Evolutionary conservation across 2,888 invertebrate genomes (phyloP), one percentile per base, ranked within the genome.

Genomic region (Nebria salina): DNA sequence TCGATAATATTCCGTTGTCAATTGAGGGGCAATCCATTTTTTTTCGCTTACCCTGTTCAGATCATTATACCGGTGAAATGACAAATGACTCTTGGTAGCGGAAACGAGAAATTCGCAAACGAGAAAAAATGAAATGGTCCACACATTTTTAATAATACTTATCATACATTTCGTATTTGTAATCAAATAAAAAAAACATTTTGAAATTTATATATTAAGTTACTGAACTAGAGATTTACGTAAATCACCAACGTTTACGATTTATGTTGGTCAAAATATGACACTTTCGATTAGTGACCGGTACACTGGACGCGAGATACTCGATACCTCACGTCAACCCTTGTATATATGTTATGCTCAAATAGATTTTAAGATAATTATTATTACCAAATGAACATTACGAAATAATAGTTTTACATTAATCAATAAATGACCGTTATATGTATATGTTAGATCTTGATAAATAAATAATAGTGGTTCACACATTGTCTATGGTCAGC

Each of bases 261-360:
- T 43, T 43, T 43, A 9, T 43, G 43, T 43, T 43, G 43, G 43
- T 54, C 54, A 54, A 54, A 54, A 54, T 54, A 13, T 54, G 54
- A 54, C 54, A 54, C 11, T 54, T 70, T 20, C 34, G 25, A 70
- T 70, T 70, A 70, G 25, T 70, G 25, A 20, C 11, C 70, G 26
- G 70, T 70, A 13, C 54, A 70, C 11, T 70, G 26, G 5, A 70
- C 70, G 25, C 70, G 70, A 34, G 70, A 25, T 34, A 70, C 70
- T 25, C 70, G 70, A 70, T 70, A 70, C 70, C 5, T 70, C 70
- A 70, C 70, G 70, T 70, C 70, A 70, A 70, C 70, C 70, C 70
- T 70, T 70, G 70, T 70, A 70, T 34, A 70, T 54, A 54, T 54
- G 1, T 54, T 54, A 26, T 34, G 70, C 4, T 20, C 5, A 70